A percentile compares a stretch with the other conserved stretches of the same genome.
These are phyloP conservation scores for Zoanthus sansibaricus DNA, from an alignment of 92 coral and sea anemone genomes.

Conservation along the genomic window DNA sequence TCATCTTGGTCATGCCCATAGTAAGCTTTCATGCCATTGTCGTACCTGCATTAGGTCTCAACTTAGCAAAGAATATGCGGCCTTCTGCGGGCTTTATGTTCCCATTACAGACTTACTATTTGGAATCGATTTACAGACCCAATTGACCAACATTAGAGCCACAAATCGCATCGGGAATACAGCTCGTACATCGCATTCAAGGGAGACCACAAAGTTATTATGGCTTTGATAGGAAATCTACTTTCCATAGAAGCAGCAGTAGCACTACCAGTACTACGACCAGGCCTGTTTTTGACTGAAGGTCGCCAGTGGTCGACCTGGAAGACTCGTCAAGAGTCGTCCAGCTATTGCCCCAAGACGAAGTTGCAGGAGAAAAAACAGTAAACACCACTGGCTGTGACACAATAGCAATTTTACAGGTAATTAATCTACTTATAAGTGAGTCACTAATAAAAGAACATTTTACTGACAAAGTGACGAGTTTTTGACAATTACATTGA, in stretches of 20 bases:
- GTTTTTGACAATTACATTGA: neutral
- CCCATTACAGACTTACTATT: constrained; percentile 46
- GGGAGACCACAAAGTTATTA: constrained; percentile 32
- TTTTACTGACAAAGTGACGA: neutral
- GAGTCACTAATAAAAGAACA: constrained; percentile 6
- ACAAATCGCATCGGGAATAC: constrained; percentile 52
- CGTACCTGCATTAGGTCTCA: constrained; percentile 20
- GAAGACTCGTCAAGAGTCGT: constrained; percentile 15
- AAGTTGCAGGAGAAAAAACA: constrained; percentile 17
- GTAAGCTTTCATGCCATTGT: constrained; percentile 25
- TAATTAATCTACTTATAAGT: neutral
- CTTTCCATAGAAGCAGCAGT: constrained; percentile 16
- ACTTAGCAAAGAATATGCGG: constrained; percentile 32
- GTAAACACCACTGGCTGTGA: constrained; percentile 10
- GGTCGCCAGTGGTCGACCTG: constrained; percentile 41
- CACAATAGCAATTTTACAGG: constrained; percentile 12
- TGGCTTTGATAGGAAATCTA: constrained; percentile 24
- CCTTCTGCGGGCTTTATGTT: constrained; percentile 22
- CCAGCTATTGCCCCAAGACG: constrained; percentile 24
- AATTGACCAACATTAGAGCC: constrained; percentile 45
- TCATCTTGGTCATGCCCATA: constrained; percentile 28
- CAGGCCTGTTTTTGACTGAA: constrained; percentile 51
- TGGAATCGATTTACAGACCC: constrained; percentile 34
- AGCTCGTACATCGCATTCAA: constrained; percentile 21
- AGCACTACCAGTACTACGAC: constrained; percentile 27